Evolutionary conservation across 1,140 invertebrate species (phyloP), one percentile per base, ranked within the genome.

Genomic region (Danaus melanippus): DNA sequence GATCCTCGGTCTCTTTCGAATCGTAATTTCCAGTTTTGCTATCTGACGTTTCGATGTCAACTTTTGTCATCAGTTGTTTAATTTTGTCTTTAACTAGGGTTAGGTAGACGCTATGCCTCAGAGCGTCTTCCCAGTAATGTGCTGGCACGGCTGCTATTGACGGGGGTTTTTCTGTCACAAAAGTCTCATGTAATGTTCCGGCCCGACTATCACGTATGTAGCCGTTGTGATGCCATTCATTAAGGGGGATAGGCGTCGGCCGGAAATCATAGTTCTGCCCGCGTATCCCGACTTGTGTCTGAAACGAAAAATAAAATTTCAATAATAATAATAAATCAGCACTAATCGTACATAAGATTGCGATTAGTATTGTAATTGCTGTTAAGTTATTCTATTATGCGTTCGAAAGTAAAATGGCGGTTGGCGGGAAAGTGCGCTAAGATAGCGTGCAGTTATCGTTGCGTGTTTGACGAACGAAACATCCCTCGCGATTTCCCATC

Each of bases 31-130:
- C 66, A 2, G 54, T 65, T 70, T 75, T 76, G 42, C 42, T 71
- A 46, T 74, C 51, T 3, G 74, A 71, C 58, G 84, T 73, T 74
- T 74, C 56, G 62, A 80, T 49, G 65, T 69, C 66, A 10, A 73
- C 77, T 59, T 80, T 79, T 1, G 76, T 71, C 17, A 87, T 79
- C 4, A 88, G 64, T 40, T 81, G 71, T 51, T 88, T 86, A 21
- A 88, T 88, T 63, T 87, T 87, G 67, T 89, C 62, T 66, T 87
- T 52, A 60, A 84, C 89, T 42, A 90, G 79, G 2, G 89, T 89
- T 12, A 90, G 74, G 57, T 89, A 90, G n/a, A 89, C 89, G 55
- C 89, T 89, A 67, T 90, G 89, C 44, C 89, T 83, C 12, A 90
- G 58, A 2, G 89, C 89, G 50, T 89, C 89, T 64, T 90, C 89